Percentiles rank a stretch among this genome's conserved stretches.
Evolutionary conservation across 2,888 invertebrate species (phyloP).

Genomic region (Chelonus formosanus): DNA sequence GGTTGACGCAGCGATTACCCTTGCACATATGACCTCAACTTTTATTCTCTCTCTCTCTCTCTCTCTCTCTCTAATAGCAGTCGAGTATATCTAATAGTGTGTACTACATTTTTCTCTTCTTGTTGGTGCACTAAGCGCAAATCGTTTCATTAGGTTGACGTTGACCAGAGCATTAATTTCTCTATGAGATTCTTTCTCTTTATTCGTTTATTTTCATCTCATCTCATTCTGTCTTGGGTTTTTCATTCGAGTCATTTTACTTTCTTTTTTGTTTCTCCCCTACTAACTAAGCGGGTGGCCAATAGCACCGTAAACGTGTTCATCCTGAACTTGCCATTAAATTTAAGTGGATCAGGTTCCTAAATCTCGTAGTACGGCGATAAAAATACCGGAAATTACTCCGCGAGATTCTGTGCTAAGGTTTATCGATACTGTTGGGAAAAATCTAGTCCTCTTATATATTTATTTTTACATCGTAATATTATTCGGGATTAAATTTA

Average conservation of each 20-base stretch:
- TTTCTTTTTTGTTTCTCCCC: slow-evolving; percentile 6
- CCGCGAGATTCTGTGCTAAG: slow-evolving; percentile 38
- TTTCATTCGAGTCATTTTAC: slow-evolving; percentile 9
- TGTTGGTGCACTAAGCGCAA: not conserved
- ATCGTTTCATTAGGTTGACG: slow-evolving; percentile 20
- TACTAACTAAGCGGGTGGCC: slow-evolving; percentile 30
- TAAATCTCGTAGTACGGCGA: slow-evolving; percentile 55
- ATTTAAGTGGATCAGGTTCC: slow-evolving; percentile 61
- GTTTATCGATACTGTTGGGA: slow-evolving; percentile 9
- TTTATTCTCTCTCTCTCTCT: too few relatives aligned
- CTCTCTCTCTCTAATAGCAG: too few relatives aligned
- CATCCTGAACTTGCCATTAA: slow-evolving; percentile 51
- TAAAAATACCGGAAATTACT: slow-evolving; percentile 61
- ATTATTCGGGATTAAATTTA: not conserved
- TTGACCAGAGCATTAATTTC: slow-evolving; percentile 26
- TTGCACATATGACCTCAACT: slow-evolving; percentile 2
- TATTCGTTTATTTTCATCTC: slow-evolving; percentile 6
- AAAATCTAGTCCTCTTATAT: slow-evolving; percentile 14
- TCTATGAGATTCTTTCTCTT: slow-evolving; percentile 15
- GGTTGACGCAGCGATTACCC: slow-evolving; percentile 29
- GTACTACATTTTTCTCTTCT: slow-evolving; percentile 2
- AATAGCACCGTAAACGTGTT: slow-evolving; percentile 36
- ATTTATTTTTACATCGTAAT: slow-evolving; percentile 16
- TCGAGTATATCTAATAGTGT: not conserved
- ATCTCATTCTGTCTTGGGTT: not conserved